Conservation (phyloP, 2,888 invertebrate species). For the Drosophila tanythrix region DNA sequence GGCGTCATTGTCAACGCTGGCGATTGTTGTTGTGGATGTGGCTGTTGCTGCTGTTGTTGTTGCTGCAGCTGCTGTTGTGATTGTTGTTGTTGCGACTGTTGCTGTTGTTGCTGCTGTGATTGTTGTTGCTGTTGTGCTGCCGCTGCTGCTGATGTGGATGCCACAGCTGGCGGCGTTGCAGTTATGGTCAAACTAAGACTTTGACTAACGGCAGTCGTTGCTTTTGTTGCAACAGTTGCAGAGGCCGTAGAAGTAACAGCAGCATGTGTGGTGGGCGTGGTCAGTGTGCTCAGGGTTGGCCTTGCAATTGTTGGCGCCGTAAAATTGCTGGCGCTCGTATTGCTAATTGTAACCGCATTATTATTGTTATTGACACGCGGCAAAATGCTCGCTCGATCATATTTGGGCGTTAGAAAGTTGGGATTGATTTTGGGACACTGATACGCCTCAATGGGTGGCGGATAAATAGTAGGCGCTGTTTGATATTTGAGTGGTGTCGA, state of each 20-base stretch:
- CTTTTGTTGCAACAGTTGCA: constrained; percentile 5
- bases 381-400: constrained; percentile 78
- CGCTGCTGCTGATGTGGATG: constrained; percentile 65
- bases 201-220: constrained; percentile 21
- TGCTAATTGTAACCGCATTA: constrained; percentile 9
- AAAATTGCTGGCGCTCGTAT: constrained; percentile 22
- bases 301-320: constrained; percentile 17
- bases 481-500: constrained; percentile 81
- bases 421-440: constrained; percentile 85
- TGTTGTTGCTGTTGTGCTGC: constrained; percentile 24
- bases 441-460: constrained; percentile 84
- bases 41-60: constrained; percentile 37
- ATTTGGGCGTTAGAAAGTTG: constrained; percentile 84
- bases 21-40: constrained; percentile 21
- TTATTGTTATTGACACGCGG: constrained; percentile 70
- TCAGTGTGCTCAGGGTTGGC: constrained; percentile 12
- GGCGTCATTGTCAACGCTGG: constrained; percentile 32
- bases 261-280: constrained; percentile 15
- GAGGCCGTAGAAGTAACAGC: constrained; percentile 3
- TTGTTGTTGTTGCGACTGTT: constrained; percentile 19
- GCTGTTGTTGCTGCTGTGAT: constrained; percentile 17
- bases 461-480: constrained; percentile 83
- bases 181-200: constrained; percentile 53
- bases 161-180: constrained; percentile 44
- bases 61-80: constrained; percentile 25